These are phyloP conservation scores for Argyrosomus japonicus DNA, from an alignment of 2,113 vertebrate species.

Conservation along the genomic window DNA sequence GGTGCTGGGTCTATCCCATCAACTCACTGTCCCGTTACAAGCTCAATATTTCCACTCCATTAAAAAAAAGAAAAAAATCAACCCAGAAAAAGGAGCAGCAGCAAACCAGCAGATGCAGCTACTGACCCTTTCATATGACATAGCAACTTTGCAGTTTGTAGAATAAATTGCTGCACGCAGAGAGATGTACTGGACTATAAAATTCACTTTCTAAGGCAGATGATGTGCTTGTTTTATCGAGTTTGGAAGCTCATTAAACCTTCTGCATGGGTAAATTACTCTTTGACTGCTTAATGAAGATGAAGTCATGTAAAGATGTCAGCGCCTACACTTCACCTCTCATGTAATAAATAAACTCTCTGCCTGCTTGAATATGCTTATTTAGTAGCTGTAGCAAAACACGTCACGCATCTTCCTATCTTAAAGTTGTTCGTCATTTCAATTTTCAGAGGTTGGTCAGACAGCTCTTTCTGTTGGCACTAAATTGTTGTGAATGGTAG, in stretches of 20 bases:
- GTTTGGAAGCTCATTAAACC: neutral
- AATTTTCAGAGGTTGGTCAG: no score
- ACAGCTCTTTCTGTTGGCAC: no score
- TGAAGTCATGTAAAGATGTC: neutral
- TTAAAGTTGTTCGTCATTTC: no score
- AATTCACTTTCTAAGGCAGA: neutral
- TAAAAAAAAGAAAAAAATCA: conserved; percentile 7
- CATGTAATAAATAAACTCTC: neutral
- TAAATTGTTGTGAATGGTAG: no score
- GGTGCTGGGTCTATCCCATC: conserved; percentile 23
- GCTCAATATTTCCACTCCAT: conserved; percentile 51
- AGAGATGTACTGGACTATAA: neutral
- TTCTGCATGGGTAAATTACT: neutral
- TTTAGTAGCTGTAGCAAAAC: neutral
- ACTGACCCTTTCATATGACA: neutral
- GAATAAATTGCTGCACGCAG: neutral
- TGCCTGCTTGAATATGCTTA: neutral
- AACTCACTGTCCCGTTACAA: conserved; percentile 42
- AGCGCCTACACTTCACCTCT: neutral
- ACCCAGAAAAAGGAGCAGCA: conserved; percentile 3
- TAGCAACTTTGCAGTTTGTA: neutral
- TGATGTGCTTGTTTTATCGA: conserved; percentile 2
- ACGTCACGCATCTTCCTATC: neutral
- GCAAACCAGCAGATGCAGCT: neutral
- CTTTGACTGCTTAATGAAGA: conserved; percentile 19